Evolutionary conservation across 1,140 invertebrate species (phyloP), one percentile per base, ranked within the genome.

Genomic region (Bradynema listronoti): DNA sequence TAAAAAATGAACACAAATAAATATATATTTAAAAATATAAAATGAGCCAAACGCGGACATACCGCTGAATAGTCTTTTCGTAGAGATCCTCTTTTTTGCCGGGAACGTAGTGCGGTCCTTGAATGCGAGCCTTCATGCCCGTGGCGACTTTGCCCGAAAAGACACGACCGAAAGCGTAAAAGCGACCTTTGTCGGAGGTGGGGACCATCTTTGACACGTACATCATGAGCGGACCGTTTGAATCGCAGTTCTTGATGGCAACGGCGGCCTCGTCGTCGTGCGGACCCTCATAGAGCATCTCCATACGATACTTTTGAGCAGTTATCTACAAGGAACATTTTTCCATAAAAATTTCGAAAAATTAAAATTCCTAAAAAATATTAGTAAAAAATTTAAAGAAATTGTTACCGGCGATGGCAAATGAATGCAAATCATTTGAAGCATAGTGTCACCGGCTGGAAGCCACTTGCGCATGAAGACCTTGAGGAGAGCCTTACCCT

Each of bases 121-220:
- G 92, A 80, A 95, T 95, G 71, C 91, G 87, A 54, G 88, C 89
- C 81, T 98, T 98, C 85, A 89, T 82, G 57, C 94, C 94, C 64
- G 93, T 96, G 54, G 84, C 84, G n/a, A 87, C 88, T 80, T 88
- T 92, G 72, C 95, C 95, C 75, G 93, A 90, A 84, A 99, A 99
- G 5, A 99, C 95, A 84, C 95, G 91, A 61, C 95, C 95, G 80
- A 99, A 99, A 56, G 94, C 95, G 82, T 96, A 99, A 86, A 99
- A 99, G 80, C 95, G 87, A 65, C 95, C 95, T 82, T 98, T 99
- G 80, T 99, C 95, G 39, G 90, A 89, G 4, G 95, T 98, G 56
- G 95, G 95, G 80, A 99, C 95, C 95, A 99, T 99, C 83, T 99
- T 99, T 24, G 92, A 96, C 64, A 99, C 85, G 84, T 99, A 99